phyloP scores from a whole-genome alignment of 2,888 invertebrate species.

The Ormyrus rosae region DNA sequence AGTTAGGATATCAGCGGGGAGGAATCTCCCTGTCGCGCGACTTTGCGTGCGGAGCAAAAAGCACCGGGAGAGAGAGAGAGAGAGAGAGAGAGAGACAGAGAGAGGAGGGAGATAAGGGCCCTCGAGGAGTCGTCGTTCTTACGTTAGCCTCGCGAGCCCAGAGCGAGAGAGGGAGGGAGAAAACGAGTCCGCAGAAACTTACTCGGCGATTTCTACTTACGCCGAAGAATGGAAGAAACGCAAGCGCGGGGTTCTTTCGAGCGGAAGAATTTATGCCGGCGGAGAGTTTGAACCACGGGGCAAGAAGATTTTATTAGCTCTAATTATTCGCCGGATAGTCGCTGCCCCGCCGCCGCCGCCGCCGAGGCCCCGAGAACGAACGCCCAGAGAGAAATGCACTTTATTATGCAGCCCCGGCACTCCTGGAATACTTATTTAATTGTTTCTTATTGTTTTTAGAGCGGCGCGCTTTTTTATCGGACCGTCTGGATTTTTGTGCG shows the following conservation, averaged over 20 bases:
- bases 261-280: constrained; percentile 57
- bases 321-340: constrained; percentile 57
- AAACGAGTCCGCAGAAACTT: constrained; percentile 63
- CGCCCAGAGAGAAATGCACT: constrained; percentile 30
- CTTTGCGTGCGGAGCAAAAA: constrained; percentile 44
- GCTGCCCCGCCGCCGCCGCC: not conserved
- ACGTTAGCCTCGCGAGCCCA: not conserved
- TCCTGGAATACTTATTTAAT: constrained; percentile 53
- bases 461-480: constrained; percentile 16
- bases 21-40: constrained; percentile 58
- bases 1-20: constrained; percentile 58
- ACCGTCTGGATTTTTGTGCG: constrained; percentile 13
- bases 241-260: constrained; percentile 54
- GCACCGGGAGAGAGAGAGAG: not conserved
- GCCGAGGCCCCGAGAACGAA: not conserved
- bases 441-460: constrained; percentile 51
- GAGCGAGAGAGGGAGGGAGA: constrained; percentile 36
- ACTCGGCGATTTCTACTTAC: constrained; percentile 57
- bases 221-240: constrained; percentile 57
- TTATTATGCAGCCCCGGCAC: constrained; percentile 40
- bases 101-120: not conserved
- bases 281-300: constrained; percentile 46
- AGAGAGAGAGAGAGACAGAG: constrained; percentile 4
- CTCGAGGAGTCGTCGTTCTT: no score
- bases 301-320: constrained; percentile 57